phyloP scores from a whole-genome alignment of 1,140 invertebrate species.

The Drosophila suzukii region DNA sequence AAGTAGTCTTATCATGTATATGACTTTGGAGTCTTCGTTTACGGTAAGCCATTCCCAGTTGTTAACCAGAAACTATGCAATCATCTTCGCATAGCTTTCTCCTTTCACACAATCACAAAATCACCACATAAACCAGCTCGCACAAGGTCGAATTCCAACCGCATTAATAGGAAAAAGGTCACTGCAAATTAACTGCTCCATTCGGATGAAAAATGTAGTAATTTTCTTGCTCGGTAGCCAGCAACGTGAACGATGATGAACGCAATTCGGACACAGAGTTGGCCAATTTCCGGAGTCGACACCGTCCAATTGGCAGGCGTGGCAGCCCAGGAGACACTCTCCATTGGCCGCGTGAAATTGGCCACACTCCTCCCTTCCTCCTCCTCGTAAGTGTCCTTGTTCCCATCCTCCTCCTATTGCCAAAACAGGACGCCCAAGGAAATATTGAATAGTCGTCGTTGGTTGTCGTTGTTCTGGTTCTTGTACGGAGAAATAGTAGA shows the following conservation, averaged over 20 bases:
- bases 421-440: constrained; percentile 36
- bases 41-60: neutral
- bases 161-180: neutral
- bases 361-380: neutral
- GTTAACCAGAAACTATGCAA: neutral
- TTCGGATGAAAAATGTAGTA: constrained; percentile 20
- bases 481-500: constrained; percentile 12
- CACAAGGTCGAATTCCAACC: neutral
- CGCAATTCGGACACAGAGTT: constrained; percentile 27
- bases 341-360: constrained; percentile 52
- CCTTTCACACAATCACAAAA: neutral
- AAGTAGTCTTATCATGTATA: no score
- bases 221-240: constrained; percentile 5
- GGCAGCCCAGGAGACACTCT: constrained; percentile 34
- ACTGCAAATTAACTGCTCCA: constrained; percentile 21
- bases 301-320: constrained; percentile 59
- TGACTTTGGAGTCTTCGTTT: no score
- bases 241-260: constrained; percentile 14
- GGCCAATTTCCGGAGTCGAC: constrained; percentile 63
- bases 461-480: constrained; percentile 7
- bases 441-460: constrained; percentile 56
- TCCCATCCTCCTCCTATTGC: neutral
- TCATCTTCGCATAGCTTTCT: neutral
- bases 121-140: neutral
- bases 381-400: neutral